Base-by-base conservation (phyloP, 1,140 invertebrate species). In the Reticulitermes speratus region DNA sequence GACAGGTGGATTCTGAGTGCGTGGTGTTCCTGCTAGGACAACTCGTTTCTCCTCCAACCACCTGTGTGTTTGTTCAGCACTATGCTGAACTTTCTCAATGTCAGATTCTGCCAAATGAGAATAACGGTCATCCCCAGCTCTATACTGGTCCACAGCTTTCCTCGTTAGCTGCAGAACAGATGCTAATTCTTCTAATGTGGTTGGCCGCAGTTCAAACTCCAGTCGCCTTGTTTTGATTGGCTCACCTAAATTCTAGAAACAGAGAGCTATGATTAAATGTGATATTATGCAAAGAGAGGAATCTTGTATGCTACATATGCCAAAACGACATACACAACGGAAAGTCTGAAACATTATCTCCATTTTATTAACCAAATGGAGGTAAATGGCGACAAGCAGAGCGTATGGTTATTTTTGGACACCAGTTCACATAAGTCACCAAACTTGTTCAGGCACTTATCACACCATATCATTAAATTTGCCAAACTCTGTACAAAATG, bases 101-200 rank as follows among this genome's bases (percentile, higher is more conserved):
- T 99, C 97, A 14, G 94, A 95, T 44, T 95, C 94, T 8, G 95
- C 94, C 38, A 99, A 90, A 89, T 99, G 98, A 83, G 94, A 92
- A 90, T 96, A 99, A 89, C 97, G 97, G 85, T 95, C 93, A 89
- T 97, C 96, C 8, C 95, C 95, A 75, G 93, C 92, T 44, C 93
- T 92, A 88, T 89, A 92, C 75, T 92, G 92, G 88, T 96, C 95
- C 5, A 97, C 89, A 48, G 94, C 94, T 90, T 97, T 97, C 85
- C 95, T 94, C 2, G 95, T 94, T 81, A 95, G 89, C 88, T 96
- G 95, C 44, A 99, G 92, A 52, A 94, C 91, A 75, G 92, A 91
- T 85, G 94, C 94, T 38, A 98, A 93, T 88, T 97, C 95, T 87
- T 98, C 96, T 81, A 98, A 92, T 0, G 94, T 96, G 0, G 90